Base-by-base conservation (phyloP, 37 sponge, comb jelly and placozoan species). In the Eunapius fragilis region DNA sequence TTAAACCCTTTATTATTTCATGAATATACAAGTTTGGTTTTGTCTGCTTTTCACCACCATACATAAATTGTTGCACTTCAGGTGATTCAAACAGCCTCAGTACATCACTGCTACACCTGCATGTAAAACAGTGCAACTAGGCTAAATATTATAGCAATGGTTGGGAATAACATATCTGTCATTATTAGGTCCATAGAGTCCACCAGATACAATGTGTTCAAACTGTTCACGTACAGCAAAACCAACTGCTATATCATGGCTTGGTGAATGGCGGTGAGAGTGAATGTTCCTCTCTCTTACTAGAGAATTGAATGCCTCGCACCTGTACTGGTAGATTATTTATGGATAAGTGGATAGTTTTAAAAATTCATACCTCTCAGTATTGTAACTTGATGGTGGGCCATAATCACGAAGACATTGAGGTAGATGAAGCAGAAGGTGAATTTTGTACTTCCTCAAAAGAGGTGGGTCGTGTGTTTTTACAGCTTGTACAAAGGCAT, bases 381-480 rank as follows among this genome's bases (percentile, higher is more conserved):
- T 86, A 36, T 71, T 86, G 70, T 72, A 86, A 38, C 23, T 37
- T 25, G 34, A 25, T 78, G 87, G 24, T 45, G 87, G 87, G 25
- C 87, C 87, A 80, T 80, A 87, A 72, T 80, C 80, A 13, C 37
- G 72, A 25, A 87, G 80, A 72, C 47, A 48, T 17, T 87, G 75
- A 17, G 70, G 80, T 30, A 87, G 34, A 36, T 87, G 87, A 14
- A 87, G 75, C 22, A 58, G 58, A 58, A 58, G 58, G 22, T 58
- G 22, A 58, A 58, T 58, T 17, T 58, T 58, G 58, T 58, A 58
- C 22, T 58, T 19, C 58, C 58, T 58, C 58, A 58, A 58, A 58
- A 80, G 28, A 24, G 31, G 68, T 10, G 81, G 75, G 31, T 41
- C 30, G 26, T 24, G n/a, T 25, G 24, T 30, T 47, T 48, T 25